These are phyloP conservation scores for Trichoplusia ni DNA, from an alignment of 1,140 invertebrate genomes.

Conservation along the genomic window DNA sequence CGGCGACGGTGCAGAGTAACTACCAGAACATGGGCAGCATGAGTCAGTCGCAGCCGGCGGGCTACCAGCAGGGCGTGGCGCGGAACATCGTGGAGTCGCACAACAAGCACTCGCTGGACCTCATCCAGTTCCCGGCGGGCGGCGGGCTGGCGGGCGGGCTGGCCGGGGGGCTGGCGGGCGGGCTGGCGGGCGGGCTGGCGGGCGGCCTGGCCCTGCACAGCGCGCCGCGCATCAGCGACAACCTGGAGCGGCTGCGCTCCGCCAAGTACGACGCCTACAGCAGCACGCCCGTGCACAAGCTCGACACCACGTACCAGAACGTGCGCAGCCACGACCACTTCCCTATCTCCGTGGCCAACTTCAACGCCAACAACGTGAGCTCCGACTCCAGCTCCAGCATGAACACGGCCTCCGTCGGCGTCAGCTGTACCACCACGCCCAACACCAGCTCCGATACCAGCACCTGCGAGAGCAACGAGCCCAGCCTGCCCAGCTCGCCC, in stretches of 20 bases:
- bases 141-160: too few species aligned
- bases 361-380: constrained; percentile 60
- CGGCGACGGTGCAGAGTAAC: constrained; percentile 61
- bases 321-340: constrained; percentile 58
- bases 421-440: constrained; percentile 71
- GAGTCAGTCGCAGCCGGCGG: constrained; percentile 66
- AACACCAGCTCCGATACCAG: constrained; percentile 73
- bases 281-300: constrained; percentile 51
- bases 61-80: constrained; percentile 48
- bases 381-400: constrained; percentile 77
- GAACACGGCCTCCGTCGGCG: constrained; percentile 68
- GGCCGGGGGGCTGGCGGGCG: too few species aligned
- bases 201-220: constrained; percentile 65
- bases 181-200: too few species aligned
- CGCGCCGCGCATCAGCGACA: constrained; percentile 54
- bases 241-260: constrained; percentile 54
- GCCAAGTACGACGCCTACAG: constrained; percentile 63
- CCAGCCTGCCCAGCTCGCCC: constrained; percentile 71
- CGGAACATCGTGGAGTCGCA: constrained; percentile 59
- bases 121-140: constrained; percentile 71
- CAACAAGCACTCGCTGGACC: constrained; percentile 59
- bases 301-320: constrained; percentile 67
- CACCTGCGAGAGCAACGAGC: constrained; percentile 75
- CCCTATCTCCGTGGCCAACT: constrained; percentile 51
- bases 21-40: constrained; percentile 66